Conservation (phyloP, 2,797 vertebrate genomes). For the Enteromius afrohamiltoni region DNA sequence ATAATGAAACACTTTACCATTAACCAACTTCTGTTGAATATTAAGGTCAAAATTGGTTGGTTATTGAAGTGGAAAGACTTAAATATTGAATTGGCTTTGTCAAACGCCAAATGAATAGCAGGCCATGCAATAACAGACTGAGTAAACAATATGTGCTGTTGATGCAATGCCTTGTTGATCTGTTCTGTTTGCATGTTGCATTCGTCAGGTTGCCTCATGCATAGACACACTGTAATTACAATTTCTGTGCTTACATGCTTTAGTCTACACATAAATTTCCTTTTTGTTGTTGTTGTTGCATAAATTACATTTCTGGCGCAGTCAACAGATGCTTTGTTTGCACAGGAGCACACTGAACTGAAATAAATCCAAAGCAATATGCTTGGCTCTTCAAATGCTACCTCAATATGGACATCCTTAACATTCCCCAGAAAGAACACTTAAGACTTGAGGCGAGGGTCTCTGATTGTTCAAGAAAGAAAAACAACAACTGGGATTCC, state of each 20-base stretch:
- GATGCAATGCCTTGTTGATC: background rate
- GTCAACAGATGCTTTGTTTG: constrained; percentile 27
- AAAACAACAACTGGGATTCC: background rate
- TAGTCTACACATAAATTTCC: constrained; percentile 15
- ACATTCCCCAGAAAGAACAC: background rate
- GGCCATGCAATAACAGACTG: background rate
- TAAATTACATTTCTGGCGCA: constrained; percentile 17
- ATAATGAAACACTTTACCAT: background rate
- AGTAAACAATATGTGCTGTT: background rate
- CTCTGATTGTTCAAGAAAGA: background rate
- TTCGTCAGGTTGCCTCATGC: constrained; percentile 26
- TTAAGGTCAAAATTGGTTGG: background rate
- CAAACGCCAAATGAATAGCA: background rate
- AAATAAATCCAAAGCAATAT: constrained; percentile 13
- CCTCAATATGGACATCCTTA: constrained; percentile 13
- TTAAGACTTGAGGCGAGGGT: background rate
- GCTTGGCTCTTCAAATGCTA: constrained; percentile 17
- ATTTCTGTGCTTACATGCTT: constrained; percentile 20
- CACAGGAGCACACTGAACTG: constrained; percentile 18
- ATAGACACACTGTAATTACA: constrained; percentile 17
- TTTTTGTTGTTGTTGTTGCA: background rate
- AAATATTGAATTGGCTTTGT: background rate
- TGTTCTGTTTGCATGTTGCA: constrained; percentile 16
- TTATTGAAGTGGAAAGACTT: background rate
- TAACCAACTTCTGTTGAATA: background rate